A percentile compares a stretch with the other conserved stretches of the same genome.
Conservation (phyloP, 2,113 vertebrate genomes). For the Pollachius pollachius region DNA sequence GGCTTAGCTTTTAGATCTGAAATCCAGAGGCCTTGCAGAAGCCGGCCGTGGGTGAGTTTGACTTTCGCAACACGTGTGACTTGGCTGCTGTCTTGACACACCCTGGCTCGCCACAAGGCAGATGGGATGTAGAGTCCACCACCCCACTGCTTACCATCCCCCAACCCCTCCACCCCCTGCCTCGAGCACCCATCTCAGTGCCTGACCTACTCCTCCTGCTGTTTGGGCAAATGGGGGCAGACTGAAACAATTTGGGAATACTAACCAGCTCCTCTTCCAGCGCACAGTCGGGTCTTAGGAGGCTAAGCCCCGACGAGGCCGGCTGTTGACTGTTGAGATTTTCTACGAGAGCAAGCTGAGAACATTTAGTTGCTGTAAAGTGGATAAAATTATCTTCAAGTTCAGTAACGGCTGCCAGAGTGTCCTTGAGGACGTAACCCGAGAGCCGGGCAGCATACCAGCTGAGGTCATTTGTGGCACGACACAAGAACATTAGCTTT, state of each 20-base stretch:
- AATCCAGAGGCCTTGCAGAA: constrained; percentile 34
- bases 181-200: constrained; percentile 9
- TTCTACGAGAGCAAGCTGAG: too few relatives aligned
- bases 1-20: constrained; percentile 37
- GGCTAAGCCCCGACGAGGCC: too few relatives aligned
- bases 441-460: too few relatives aligned
- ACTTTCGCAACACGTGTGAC: constrained; percentile 64
- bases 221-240: constrained; percentile 42
- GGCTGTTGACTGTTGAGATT: too few relatives aligned
- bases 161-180: constrained; percentile 28
- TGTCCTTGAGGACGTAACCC: too few relatives aligned
- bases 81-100: constrained; percentile 66
- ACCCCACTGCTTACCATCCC: constrained; percentile 39
- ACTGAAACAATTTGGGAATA: constrained; percentile 43
- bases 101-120: constrained; percentile 67
- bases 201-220: constrained; percentile 43
- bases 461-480: too few relatives aligned
- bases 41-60: constrained; percentile 47
- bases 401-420: not conserved
- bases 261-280: constrained; percentile 24
- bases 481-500: too few relatives aligned
- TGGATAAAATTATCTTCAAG: constrained; percentile 4
- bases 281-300: not conserved
- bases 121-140: constrained; percentile 56
- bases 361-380: constrained; percentile 1